Conservation (phyloP, 2,797 vertebrate species). For the Gastrophryne carolinensis region DNA sequence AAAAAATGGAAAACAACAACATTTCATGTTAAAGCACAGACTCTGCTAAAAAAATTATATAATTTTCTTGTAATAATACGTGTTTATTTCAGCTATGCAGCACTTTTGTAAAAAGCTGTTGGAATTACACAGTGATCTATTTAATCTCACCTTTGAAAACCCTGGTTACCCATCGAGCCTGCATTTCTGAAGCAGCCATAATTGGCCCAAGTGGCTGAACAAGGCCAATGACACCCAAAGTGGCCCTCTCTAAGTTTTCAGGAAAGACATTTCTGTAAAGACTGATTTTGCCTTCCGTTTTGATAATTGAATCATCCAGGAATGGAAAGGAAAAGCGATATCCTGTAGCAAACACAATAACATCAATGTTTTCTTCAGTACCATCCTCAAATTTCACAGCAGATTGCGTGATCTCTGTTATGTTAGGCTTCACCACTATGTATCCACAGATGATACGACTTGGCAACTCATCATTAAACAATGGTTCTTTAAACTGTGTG, state of each 20-base stretch:
- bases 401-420: slow-evolving; percentile 73
- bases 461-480: slow-evolving; percentile 78
- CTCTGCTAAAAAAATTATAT: no score
- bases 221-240: slow-evolving; percentile 76
- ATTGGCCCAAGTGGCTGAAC: slow-evolving; percentile 67
- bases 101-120: no score
- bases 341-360: slow-evolving; percentile 79
- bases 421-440: slow-evolving; percentile 71
- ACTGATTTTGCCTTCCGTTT: slow-evolving; percentile 53
- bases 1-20: no score
- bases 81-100: no score
- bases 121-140: no score
- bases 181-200: slow-evolving; percentile 73
- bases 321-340: slow-evolving; percentile 76
- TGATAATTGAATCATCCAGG: slow-evolving; percentile 67
- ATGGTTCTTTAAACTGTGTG: slow-evolving; percentile 55
- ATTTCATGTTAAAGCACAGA: no score
- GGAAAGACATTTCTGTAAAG: slow-evolving; percentile 78
- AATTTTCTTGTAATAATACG: no score
- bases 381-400: slow-evolving; percentile 75
- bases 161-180: slow-evolving; percentile 77
- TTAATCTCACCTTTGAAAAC: slow-evolving; percentile 75
- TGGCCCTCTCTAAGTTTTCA: slow-evolving; percentile 66
- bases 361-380: slow-evolving; percentile 72
- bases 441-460: slow-evolving; percentile 74